These are phyloP conservation scores for Tribolium castaneum DNA, from an alignment of 1,140 invertebrate genomes.

Conservation along the genomic window DNA sequence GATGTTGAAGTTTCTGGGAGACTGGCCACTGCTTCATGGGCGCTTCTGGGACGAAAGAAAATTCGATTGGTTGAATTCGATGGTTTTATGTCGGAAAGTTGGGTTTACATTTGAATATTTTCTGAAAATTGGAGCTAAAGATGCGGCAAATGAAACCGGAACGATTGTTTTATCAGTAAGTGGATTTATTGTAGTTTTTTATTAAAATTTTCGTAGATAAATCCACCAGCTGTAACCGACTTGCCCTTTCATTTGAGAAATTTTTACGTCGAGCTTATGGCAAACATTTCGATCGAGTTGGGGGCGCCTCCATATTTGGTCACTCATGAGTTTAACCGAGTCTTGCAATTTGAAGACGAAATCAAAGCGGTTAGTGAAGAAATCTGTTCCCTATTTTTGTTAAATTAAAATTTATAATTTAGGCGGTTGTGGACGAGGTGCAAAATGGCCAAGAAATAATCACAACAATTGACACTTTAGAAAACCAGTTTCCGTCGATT, in stretches of 20 bases:
- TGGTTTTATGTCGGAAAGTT: conserved; percentile 77
- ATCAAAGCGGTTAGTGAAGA: conserved; percentile 9
- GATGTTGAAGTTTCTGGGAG: conserved; percentile 75
- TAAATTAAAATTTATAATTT: not conserved
- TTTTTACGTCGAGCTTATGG: conserved; percentile 3
- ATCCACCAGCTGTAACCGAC: conserved; percentile 15
- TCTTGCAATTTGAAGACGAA: conserved; percentile 17
- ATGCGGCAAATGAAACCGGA: not conserved
- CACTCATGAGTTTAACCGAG: not conserved
- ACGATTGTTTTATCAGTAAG: not conserved
- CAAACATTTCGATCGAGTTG: conserved; percentile 9
- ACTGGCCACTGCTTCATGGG: conserved; percentile 87
- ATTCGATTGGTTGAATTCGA: conserved; percentile 78
- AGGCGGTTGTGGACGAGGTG: not conserved
- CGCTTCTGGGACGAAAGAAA: conserved; percentile 75
- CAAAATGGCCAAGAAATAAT: not conserved
- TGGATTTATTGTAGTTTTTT: not conserved
- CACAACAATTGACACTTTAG: conserved; percentile 2
- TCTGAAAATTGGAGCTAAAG: not conserved
- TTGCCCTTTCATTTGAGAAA: not conserved
- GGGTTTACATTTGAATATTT: conserved; percentile 76
- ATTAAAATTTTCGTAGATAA: conserved; percentile 31
- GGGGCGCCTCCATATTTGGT: not conserved
- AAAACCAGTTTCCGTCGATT: conserved; percentile 30
- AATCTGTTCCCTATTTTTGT: not conserved